Base-by-base conservation (phyloP, 2,113 vertebrate species). In the Phoenicopterus ruber region DNA sequence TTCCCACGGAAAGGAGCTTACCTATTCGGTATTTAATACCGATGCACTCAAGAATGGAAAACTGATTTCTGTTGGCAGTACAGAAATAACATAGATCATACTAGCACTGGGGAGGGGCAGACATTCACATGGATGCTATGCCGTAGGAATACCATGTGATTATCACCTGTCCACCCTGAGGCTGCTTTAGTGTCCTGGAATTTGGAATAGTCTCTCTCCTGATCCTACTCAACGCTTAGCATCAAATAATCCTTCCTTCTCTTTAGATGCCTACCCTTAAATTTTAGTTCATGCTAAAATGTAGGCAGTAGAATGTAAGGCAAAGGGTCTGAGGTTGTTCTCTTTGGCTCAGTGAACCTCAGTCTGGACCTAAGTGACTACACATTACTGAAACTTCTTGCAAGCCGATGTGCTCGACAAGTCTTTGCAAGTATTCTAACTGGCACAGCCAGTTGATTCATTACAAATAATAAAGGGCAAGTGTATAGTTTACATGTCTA, bases 381-480 rank as follows among this genome's bases (percentile, higher is more conserved):
- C 32, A 21, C 2, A 2, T 81, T 81, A 71, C 42, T 8, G 12
- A 63, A 80, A 88, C 17, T 58, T 86, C 59, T 65, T 90, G 65
- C 61, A 91, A 57, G 46, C 34, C 7, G 2, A 8, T 58, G 32
- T 58, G n/a, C 58, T 85, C 42, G 82, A 57, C 46, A 69, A 83
- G 66, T 58, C 54, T 96, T 89, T 67, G 54, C 38, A 84, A 79
- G 61, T 58, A 74, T 83, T 93, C 38, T 65, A 58, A 62, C 57
- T 80, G 69, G 44, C 42, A 42, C 25, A 96, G 44, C 19, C 42
- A 82, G 34, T 16, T 71, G 94, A 92, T 96, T 96, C 10, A 95
- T 97, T 94, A 38, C 50, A 91, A 71, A 73, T 85, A 96, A 92
- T 95, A 95, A 95, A 87, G 88, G 67, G 65, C 79, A 94, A 91